Conservation (phyloP, 2,888 invertebrate genomes). For the Myopa testacea region DNA sequence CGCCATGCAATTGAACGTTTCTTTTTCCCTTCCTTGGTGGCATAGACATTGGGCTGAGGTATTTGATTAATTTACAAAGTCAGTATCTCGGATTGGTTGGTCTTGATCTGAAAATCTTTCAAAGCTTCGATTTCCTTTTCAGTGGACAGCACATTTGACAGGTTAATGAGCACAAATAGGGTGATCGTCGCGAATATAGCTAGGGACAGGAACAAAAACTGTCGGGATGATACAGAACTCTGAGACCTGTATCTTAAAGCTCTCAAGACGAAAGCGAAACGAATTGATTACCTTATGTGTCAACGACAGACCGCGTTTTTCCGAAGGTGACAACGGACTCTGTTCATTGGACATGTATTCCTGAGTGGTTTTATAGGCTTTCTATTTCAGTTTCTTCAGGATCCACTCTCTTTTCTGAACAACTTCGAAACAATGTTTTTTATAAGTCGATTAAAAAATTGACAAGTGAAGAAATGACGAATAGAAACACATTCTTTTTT, state of each 20-base stretch:
- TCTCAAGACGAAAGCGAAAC: background rate
- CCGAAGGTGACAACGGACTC: background rate
- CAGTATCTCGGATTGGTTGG: background rate
- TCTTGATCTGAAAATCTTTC: background rate
- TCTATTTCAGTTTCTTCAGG: background rate
- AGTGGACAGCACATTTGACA: constrained; percentile 13
- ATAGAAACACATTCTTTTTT: too few relatives aligned
- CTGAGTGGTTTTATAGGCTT: background rate
- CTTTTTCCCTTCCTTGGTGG: background rate
- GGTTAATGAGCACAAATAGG: constrained; percentile 6
- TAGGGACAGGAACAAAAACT: constrained; percentile 18
- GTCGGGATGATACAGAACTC: background rate
- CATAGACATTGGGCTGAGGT: too few relatives aligned
- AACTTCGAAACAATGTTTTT: background rate
- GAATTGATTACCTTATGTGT: constrained; percentile 21
- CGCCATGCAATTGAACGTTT: background rate
- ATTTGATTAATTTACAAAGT: background rate
- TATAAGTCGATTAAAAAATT: background rate
- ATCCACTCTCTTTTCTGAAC: background rate
- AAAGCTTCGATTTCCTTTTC: constrained; percentile 12
- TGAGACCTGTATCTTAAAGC: background rate
- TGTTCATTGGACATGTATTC: background rate
- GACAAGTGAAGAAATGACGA: background rate
- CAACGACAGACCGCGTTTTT: constrained; percentile 4
- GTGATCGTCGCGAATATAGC: background rate